phyloP scores from a whole-genome alignment of 2,888 invertebrate species.

The Drosophila robusta region DNA sequence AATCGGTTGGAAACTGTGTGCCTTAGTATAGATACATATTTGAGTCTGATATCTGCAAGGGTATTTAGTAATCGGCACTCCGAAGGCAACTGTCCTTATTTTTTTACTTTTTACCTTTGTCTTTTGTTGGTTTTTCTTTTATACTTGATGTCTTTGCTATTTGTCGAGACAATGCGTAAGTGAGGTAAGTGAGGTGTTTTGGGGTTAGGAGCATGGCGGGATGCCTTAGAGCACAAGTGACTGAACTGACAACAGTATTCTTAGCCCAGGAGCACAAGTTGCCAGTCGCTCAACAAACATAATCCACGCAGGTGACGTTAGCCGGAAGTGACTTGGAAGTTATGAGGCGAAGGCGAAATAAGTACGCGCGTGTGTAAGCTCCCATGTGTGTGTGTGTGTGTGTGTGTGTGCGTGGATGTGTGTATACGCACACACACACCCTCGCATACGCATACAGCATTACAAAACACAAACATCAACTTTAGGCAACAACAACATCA shows the following conservation, averaged over 20 bases:
- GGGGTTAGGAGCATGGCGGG: neutral
- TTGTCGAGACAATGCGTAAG: constrained; percentile 1
- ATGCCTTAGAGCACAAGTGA: neutral
- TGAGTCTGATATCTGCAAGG: neutral
- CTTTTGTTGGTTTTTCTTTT: constrained; percentile 4
- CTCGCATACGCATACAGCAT: neutral
- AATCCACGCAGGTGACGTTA: constrained; percentile 21
- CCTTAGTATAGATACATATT: too few species aligned
- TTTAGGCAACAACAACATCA: too few species aligned
- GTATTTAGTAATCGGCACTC: neutral
- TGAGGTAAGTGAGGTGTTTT: neutral
- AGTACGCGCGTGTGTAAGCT: neutral
- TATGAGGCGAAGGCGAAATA: constrained; percentile 17
- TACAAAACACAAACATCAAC: neutral
- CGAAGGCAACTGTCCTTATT: neutral
- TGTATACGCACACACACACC: neutral
- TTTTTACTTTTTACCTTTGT: neutral
- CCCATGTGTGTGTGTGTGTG: neutral
- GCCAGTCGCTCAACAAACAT: constrained; percentile 26
- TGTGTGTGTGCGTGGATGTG: neutral
- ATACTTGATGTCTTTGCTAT: constrained; percentile 11
- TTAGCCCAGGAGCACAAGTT: constrained; percentile 9
- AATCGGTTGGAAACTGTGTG: too few species aligned
- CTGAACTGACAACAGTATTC: constrained; percentile 21
- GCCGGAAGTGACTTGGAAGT: constrained; percentile 39